Evolutionary conservation across 2,888 invertebrate species (phyloP), one percentile per base, ranked within the genome.

Genomic region (Tipula confusa): DNA sequence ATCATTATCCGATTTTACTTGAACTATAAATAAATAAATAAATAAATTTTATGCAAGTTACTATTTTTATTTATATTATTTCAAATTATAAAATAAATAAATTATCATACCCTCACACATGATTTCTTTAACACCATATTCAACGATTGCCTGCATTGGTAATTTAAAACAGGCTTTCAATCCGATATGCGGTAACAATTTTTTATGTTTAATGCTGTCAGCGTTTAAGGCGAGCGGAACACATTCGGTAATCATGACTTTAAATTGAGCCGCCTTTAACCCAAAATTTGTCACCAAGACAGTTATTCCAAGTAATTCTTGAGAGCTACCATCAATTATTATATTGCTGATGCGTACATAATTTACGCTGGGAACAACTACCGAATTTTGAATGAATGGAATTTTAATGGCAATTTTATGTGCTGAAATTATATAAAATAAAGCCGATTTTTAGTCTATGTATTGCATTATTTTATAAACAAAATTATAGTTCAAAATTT

Each of bases 251-350:
- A 88, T 85, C 83, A 84, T 85, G 84, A 88, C 84, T n/a, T 84
- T 84, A 84, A 86, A 88, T 31, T 86, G 86, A 9, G 86, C 85
- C 0, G 85, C 79, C 0, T 86, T 83, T 0, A 85, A 83, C 2
- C 87, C 87, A 33, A 87, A 86, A 84, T 87, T 88, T 2, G 88
- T 86, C 2, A 88, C 84, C 81, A 87, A 86, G 0, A 87, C 85
- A 0, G 85, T 86, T 38, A 88, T 86, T 85, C 87, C 86, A 13
- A 88, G 85, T 0, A 87, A 86, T 84, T 88, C 87, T 82, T 85
- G 86, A n/a, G 86, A 87, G 1, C 88, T 88, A 4, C 87, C 87
- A 84, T 88, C 88, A 18, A 86, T 87, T 9, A 88, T 83, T 79
- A 88, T 86, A 85, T 85, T 86, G 1, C 86, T 85, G 9, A 88